A percentile compares a stretch with the other conserved stretches of the same genome.
phyloP scores from a whole-genome alignment of 2,113 vertebrate species.

The Elachura formosa region DNA sequence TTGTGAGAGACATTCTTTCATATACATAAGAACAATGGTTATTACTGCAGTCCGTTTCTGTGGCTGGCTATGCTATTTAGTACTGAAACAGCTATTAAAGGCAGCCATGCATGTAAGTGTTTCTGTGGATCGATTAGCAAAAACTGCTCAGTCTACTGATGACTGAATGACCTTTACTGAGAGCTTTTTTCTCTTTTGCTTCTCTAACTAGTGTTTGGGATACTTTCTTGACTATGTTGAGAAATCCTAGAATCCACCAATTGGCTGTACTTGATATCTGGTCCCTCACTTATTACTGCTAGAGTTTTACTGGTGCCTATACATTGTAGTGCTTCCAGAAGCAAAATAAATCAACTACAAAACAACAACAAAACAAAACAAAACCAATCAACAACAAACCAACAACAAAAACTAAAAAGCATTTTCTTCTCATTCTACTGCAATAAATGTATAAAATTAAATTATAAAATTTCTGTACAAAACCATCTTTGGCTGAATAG shows the following conservation, averaged over 20 bases:
- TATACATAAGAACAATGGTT: not conserved
- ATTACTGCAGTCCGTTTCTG: constrained; percentile 16
- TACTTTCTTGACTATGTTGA: not conserved
- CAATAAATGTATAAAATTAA: not conserved
- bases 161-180: not conserved
- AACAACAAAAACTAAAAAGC: not conserved
- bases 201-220: not conserved
- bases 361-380: not conserved
- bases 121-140: constrained; percentile 40
- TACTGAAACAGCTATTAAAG: constrained; percentile 34
- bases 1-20: not conserved
- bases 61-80: constrained; percentile 7
- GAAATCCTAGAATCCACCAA: not conserved
- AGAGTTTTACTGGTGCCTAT: not conserved
- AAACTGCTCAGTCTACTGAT: not conserved
- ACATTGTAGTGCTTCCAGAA: not conserved
- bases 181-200: not conserved
- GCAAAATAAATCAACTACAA: not conserved
- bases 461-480: not conserved
- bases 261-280: not conserved
- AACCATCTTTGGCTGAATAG: not conserved
- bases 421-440: not conserved
- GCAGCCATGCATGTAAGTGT: constrained; percentile 31
- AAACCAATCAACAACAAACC: not conserved
- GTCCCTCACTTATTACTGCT: not conserved